Conservation (phyloP, 2,113 vertebrate species). For the Papio anubis region DNA sequence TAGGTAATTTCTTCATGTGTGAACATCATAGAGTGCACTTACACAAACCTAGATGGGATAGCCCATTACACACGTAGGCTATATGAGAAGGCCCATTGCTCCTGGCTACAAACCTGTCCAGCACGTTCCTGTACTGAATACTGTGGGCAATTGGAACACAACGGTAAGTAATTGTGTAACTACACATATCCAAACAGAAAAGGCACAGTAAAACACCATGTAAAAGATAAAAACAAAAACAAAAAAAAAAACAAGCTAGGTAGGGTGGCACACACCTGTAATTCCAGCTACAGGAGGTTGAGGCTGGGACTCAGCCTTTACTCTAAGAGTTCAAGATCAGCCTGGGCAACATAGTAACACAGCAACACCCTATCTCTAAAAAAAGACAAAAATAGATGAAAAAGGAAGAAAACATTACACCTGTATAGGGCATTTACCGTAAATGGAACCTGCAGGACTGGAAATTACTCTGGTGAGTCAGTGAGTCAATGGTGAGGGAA, state of each 20-base stretch:
- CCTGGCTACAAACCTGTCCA: not conserved
- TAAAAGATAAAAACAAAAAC: not conserved
- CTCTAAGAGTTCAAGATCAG: not conserved
- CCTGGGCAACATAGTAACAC: not conserved
- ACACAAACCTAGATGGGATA: not conserved
- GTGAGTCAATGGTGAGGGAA: not conserved
- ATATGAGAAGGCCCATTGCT: not conserved
- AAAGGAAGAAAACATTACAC: not conserved
- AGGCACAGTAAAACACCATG: not conserved
- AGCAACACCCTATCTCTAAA: not conserved
- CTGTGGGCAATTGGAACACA: not conserved
- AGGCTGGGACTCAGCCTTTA: not conserved
- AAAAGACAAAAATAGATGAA: not conserved
- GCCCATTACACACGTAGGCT: not conserved
- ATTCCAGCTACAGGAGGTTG: not conserved
- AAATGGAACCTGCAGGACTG: not conserved
- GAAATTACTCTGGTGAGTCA: not conserved
- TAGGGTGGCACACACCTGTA: not conserved
- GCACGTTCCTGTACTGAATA: not conserved
- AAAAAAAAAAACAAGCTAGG: not conserved
- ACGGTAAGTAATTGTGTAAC: not conserved
- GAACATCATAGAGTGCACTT: not conserved
- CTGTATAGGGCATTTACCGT: not conserved
- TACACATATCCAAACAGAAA: not conserved
- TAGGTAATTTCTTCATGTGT: not conserved